Base-by-base conservation (phyloP, 2,797 vertebrate genomes). In the Ctenopoma multispine region DNA sequence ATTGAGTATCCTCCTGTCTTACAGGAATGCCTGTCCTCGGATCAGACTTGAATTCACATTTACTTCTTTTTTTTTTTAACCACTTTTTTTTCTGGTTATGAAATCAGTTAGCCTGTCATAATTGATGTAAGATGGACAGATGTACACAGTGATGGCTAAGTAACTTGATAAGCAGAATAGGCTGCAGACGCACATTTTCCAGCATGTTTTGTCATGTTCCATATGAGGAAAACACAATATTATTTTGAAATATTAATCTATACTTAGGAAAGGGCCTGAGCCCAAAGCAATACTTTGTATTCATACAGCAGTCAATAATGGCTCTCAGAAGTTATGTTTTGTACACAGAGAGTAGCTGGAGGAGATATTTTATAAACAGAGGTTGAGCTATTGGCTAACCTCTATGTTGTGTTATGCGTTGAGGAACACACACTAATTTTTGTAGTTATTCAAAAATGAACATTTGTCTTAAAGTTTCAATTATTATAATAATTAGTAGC, bases 301-400 rank as follows among this genome's bases (percentile, higher is more conserved):
- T 82, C 44, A 63, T 27, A 31, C 57, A 56, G 47, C 14, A 75
- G 79, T 72, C 74, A 83, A 74, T 80, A 83, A 62, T 49, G 73
- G 66, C 59, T 72, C 65, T 70, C 64, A 72, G 44, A 76, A 49
- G 27, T 34, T 61, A 62, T 82, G 21, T 76, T 81, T 47, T 82
- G 81, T 75, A 75, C 71, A 75, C 72, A 80, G 8, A 9, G 18
- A 46, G 44, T 5, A 41, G 62, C 14, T 69, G 27, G 15, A 41
- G 53, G 20, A 60, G 38, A 41, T 86, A 68, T 87, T 90, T 86
- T 68, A 80, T 59, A 79, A 82, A 88, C 68, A 86, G 48, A 61
- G 27, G 10, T 69, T 70, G 8, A 57, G 27, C 61, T 56, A 31
- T 60, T 70, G 47, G 18, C 66, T 17, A 44, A 38, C 51, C 23